Conservation (phyloP, 1,140 invertebrate genomes). For the Paraescarpia echinospica region DNA sequence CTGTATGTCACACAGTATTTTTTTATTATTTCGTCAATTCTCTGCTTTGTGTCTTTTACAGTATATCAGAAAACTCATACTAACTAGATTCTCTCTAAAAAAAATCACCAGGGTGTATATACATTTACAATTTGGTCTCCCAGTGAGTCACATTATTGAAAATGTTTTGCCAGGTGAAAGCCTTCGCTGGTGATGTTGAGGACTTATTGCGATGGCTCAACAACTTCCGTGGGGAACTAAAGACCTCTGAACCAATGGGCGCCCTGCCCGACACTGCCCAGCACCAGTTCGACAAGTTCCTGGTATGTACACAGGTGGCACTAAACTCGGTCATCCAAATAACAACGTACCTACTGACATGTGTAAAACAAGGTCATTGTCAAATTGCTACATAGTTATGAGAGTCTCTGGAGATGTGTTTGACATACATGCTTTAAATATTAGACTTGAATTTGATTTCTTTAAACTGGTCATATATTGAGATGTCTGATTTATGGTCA, state of each 20-base stretch:
- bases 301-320: constrained; percentile 62
- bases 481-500: background rate
- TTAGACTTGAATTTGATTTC: no score
- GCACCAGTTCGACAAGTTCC: constrained; percentile 93
- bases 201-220: constrained; percentile 91
- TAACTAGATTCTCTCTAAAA: no score
- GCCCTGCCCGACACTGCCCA: constrained; percentile 96
- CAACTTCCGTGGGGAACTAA: constrained; percentile 89
- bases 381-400: background rate
- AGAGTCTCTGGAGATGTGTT: background rate
- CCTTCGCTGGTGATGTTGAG: constrained; percentile 92
- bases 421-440: background rate
- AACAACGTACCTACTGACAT: background rate
- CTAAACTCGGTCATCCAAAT: background rate
- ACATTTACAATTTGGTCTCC: no score
- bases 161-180: constrained; percentile 71
- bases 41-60: no score
- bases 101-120: no score
- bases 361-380: background rate
- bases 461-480: no score
- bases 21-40: no score
- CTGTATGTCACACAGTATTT: no score
- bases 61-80: no score
- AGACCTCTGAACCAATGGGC: constrained; percentile 90
- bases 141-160: background rate